Evolutionary conservation across 2,888 invertebrate species (phyloP), one percentile per base, ranked within the genome.

Genomic region (Monopis laevigella): DNA sequence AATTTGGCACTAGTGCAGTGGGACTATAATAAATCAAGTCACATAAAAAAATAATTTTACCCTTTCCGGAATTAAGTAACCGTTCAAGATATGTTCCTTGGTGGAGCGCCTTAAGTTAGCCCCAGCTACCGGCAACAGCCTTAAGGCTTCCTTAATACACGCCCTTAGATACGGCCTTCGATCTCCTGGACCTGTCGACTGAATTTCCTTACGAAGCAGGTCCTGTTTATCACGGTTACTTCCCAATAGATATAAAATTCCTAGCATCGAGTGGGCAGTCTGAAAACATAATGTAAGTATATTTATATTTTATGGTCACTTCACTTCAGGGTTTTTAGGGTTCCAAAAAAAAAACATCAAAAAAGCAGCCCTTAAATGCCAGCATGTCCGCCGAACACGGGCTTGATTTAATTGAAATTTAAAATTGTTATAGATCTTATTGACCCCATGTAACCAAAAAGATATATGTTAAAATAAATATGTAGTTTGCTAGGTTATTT

Each of bases 71-170:
- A 86, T 64, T 43, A 59, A 55, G 54, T 84, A 87, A 8, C 82
- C 84, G 2, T 72, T 71, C 0, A 88, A 55, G 1, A 77, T 65
- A 1, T 82, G 57, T 47, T 86, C 82, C 7, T 64, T 57, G 1
- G 51, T 52, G 44, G 80, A 63, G 42, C 63, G 65, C 43, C 85
- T 63, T 12, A 78, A 53, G 43, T 70, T 78, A 1, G 82, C 85
- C 10, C 77, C 58, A 1, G 82, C 71, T 11, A 84, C 80, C 1
- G 84, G 82, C 42, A 70, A 69, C 19, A 83, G 48, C 47, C 87
- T 67, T 35, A 88, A 54, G 0, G 86, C 77, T 61, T 92, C 91
- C 55, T 89, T 91, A 27, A 91, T 81, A 50, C 88, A 88, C 1
- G 89, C 90, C 45, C 82, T 86, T 13, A 92, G 56, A 51, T 85